These are phyloP conservation scores for Alosa sapidissima DNA, from an alignment of 2,797 vertebrate genomes.

Conservation along the genomic window DNA sequence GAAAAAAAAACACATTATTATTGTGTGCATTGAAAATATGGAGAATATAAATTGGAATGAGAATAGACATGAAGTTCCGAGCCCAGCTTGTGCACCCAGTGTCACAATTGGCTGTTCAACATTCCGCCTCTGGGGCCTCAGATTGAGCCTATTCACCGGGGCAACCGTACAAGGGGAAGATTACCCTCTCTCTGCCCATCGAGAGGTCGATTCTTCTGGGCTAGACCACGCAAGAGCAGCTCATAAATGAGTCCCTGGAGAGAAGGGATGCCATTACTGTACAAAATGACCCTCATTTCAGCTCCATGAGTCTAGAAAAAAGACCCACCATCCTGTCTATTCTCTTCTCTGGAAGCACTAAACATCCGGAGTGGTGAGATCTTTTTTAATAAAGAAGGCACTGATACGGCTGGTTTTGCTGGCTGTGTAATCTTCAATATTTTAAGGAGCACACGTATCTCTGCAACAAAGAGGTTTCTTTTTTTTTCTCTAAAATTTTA, in stretches of 20 bases:
- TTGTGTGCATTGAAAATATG: neutral
- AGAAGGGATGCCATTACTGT: constrained; percentile 45
- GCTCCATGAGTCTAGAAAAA: constrained; percentile 31
- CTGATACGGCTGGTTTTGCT: neutral
- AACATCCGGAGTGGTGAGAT: neutral
- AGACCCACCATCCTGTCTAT: neutral
- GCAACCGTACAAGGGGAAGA: constrained; percentile 19
- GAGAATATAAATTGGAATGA: neutral
- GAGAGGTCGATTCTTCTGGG: constrained; percentile 51
- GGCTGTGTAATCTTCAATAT: neutral
- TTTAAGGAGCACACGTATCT: neutral
- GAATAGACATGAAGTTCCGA: neutral
- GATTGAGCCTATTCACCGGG: constrained; percentile 15
- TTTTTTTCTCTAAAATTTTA: neutral
- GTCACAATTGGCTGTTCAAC: constrained; percentile 6
- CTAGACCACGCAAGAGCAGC: constrained; percentile 38
- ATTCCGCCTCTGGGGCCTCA: neutral
- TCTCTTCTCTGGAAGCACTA: neutral
- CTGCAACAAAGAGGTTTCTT: neutral
- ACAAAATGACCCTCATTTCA: constrained; percentile 50
- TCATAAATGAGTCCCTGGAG: constrained; percentile 51
- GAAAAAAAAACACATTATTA: constrained; percentile 6
- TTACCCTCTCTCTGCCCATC: constrained; percentile 39
- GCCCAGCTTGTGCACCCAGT: neutral
- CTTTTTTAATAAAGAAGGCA: neutral